phyloP scores from a whole-genome alignment of 2,797 vertebrate genomes.

The Mallotus villosus region DNA sequence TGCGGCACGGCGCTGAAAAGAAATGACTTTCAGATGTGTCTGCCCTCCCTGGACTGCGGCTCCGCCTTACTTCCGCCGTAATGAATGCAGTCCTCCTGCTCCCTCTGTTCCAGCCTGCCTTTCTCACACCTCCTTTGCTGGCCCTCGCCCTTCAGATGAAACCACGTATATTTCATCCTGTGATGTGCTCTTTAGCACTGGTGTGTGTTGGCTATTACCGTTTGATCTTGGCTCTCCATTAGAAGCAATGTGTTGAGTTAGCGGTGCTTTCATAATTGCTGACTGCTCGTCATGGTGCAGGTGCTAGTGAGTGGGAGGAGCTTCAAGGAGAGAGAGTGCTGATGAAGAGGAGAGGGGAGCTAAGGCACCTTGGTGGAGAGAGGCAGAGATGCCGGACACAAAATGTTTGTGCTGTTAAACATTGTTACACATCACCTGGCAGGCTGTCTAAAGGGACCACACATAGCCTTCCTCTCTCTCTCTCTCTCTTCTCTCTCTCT shows the following conservation, averaged over 20 bases:
- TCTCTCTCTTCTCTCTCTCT: background rate
- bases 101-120: background rate
- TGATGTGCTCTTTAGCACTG: background rate
- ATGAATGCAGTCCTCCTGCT: background rate
- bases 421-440: background rate
- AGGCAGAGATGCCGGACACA: background rate
- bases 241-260: background rate
- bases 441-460: background rate
- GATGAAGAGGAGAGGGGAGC: background rate
- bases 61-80: background rate
- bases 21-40: constrained; percentile 59
- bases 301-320: background rate
- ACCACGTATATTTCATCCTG: background rate
- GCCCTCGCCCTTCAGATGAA: background rate
- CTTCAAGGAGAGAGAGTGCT: background rate
- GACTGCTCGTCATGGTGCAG: background rate
- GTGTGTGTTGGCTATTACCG: background rate
- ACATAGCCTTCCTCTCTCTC: background rate
- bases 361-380: background rate
- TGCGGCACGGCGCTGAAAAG: constrained; percentile 42
- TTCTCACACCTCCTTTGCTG: background rate
- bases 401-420: background rate
- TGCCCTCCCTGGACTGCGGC: too few relatives aligned
- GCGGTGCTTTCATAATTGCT: background rate
- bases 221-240: background rate